Evolutionary conservation across 2,888 invertebrate genomes (phyloP).

Genomic region (Pseudoips prasinana): DNA sequence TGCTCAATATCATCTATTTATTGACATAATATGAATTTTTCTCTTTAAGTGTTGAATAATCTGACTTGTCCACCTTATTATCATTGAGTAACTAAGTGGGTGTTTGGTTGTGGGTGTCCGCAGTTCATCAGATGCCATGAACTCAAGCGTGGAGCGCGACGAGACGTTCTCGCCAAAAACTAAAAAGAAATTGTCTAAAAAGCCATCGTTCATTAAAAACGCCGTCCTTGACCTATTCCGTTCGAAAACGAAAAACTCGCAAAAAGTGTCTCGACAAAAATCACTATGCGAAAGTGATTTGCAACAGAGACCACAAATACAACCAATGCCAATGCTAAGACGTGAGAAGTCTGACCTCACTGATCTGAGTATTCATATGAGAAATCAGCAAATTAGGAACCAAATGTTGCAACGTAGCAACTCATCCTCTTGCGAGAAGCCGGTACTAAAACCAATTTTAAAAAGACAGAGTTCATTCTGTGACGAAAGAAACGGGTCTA

Average conservation of each 20-base stretch:
- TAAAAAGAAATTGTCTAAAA: conserved; percentile 82
- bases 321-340: conserved; percentile 63
- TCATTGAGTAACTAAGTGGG: conserved; percentile 78
- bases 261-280: conserved; percentile 77
- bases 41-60: conserved; percentile 42
- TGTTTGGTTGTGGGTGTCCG: conserved; percentile 80
- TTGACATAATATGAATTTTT: conserved; percentile 3
- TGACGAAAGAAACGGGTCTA: conserved; percentile 71
- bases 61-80: conserved; percentile 55
- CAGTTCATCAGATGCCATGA: conserved; percentile 78
- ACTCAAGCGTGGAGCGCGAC: conserved; percentile 77
- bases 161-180: conserved; percentile 79
- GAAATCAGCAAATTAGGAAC: conserved; percentile 69
- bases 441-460: conserved; percentile 69
- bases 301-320: conserved; percentile 60
- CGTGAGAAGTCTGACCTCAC: conserved; percentile 75
- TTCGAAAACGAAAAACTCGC: conserved; percentile 75
- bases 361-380: conserved; percentile 68
- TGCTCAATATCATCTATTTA: conserved; percentile 12
- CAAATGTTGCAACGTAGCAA: conserved; percentile 77
- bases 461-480: conserved; percentile 78
- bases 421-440: conserved; percentile 76
- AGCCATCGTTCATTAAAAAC: conserved; percentile 80
- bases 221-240: conserved; percentile 79
- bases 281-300: conserved; percentile 75